Evolutionary conservation across 2,888 invertebrate species (phyloP), one percentile per base, ranked within the genome.

Genomic region (Corythucha ciliata): DNA sequence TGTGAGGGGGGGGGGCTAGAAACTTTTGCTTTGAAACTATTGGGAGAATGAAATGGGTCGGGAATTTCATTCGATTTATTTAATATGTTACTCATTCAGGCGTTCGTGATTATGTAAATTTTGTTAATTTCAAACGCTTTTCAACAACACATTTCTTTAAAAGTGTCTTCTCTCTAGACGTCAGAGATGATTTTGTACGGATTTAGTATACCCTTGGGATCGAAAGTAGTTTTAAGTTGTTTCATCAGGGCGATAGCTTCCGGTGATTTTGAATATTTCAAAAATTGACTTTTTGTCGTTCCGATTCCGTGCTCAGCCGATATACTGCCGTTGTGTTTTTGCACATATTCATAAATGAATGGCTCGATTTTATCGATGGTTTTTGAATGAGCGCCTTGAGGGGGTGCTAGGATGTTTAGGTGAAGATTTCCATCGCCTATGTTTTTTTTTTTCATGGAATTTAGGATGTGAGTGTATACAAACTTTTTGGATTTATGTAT

Each of bases 221-320:
- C 97, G 74, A 97, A 77, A 24, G 86, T 63, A n/a, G 68, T 67
- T 67, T 98, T 98, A 36, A 97, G 67, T 41, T 80, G 72, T 41
- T 74, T 75, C 91, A 96, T 94, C 37, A 90, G 70, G 4, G 73
- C 67, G n/a, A 93, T 74, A 2, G 86, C 81, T 12, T 78, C 74
- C 18, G 71, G 59, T 27, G 79, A 74, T 69, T 90, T 90, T 48
- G 85, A 84, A 66, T 81, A 81, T 57, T 79, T 77, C 48, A 93
- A 74, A 69, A 80, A 89, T 60, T 84, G 76, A 1, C 79, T 77
- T 65, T 92, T 92, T 49, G 82, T 76, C 65, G 90, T 86, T 1
- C 94, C 97, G 33, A 98, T 79, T 1, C 97, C 97, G 68, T 98
- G 97, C 68, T 98, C 97, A 0, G 97, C 94, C 66, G 93, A 93